Base-by-base conservation (phyloP, 1,140 invertebrate species). In the Callitettix versicolor region DNA sequence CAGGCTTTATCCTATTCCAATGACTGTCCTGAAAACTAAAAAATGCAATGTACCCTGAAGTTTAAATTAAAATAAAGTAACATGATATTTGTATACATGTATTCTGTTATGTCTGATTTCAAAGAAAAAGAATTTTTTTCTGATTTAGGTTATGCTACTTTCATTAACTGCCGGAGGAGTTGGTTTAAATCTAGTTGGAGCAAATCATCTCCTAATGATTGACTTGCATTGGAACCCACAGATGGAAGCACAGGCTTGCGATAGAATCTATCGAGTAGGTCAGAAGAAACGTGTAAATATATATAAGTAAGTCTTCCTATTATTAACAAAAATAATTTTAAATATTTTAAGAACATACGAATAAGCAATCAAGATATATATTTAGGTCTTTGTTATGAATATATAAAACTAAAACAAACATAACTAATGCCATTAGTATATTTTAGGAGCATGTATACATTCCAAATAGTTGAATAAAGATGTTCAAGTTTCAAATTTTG, bases 161-260 rank as follows among this genome's bases (percentile, higher is more conserved):
- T 95, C 91, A 0, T 71, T 96, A 46, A 84, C 81, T 44, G 91
- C 91, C 54, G 93, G 93, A 48, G 92, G 92, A 21, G 90, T 94
- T 38, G 92, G 92, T 9, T 72, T 95, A 4, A 95, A 96, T 73
- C 71, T 96, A 21, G 78, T 90, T 56, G 91, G 91, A 17, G 93
- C 80, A 0, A 95, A 91, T 75, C 88, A 95, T 71, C 72, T 98
- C 9, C 80, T 96, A 41, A 65, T 98, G 3, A 64, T 94, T 1
- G 94, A 97, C 70, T 74, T 91, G 47, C 92, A 96, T 69, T 97
- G 93, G 92, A 97, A 97, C 76, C 93, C 92, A 0, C 91, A 95
- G 62, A 71, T 95, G 20, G 92, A 95, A 71, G 73, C 82, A 4
- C 92, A 97, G 68, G 91, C 92, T 0, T 90, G 88, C 73, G 92